phyloP scores from a whole-genome alignment of 2,113 vertebrate genomes.

The Prolemur simus region DNA sequence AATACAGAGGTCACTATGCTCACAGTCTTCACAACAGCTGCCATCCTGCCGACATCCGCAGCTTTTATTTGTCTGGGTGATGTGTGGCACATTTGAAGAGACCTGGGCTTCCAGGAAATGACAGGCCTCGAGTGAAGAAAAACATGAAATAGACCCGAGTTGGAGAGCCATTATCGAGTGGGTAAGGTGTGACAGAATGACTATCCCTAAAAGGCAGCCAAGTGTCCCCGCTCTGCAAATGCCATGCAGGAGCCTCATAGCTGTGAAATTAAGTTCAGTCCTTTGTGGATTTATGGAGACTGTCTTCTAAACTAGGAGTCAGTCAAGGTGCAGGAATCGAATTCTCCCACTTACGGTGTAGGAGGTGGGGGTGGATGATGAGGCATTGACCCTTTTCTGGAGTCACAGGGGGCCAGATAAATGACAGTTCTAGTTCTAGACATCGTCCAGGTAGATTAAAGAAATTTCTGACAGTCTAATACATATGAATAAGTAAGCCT shows the following conservation, averaged over 20 bases:
- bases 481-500: neutral
- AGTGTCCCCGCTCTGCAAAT: neutral
- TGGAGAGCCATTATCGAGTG: neutral
- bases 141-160: neutral
- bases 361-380: rapidly evolving
- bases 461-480: neutral
- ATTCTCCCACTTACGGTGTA: neutral
- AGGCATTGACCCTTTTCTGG: neutral
- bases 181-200: neutral
- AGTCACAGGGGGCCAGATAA: neutral
- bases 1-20: neutral
- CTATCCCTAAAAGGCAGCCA: neutral
- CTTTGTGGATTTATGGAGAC: neutral
- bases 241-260: neutral
- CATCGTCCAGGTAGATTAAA: neutral
- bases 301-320: neutral
- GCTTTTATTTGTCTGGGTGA: neutral
- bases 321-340: neutral
- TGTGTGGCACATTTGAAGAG: neutral
- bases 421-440: neutral
- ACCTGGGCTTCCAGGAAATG: neutral
- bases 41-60: neutral
- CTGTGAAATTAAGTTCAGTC: neutral
- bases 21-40: neutral
- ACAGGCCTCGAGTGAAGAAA: neutral